Conservation (phyloP, 1,140 invertebrate genomes). For the Temnothorax longispinosus region DNA sequence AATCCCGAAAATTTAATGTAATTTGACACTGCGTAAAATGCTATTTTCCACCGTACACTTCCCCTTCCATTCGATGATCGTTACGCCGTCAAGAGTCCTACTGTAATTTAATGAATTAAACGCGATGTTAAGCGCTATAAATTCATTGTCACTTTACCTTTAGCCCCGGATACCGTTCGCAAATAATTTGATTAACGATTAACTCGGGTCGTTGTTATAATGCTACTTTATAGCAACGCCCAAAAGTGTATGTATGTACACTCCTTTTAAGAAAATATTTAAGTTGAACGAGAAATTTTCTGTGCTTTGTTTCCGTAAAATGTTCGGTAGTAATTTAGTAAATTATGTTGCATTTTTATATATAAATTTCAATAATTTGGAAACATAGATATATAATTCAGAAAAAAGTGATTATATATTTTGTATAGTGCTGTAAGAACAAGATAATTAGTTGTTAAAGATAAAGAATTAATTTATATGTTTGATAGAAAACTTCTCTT, state of each 20-base stretch:
- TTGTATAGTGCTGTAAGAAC: not conserved
- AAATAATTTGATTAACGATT: constrained; percentile 18
- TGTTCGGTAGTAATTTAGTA: not conserved
- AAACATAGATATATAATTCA: not conserved
- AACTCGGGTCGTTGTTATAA: not conserved
- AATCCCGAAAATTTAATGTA: constrained; percentile 54
- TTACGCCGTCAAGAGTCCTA: constrained; percentile 14
- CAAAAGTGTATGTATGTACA: not conserved
- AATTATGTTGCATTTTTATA: not conserved
- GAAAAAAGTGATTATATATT: not conserved
- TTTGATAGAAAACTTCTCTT: not conserved
- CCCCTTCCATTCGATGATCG: constrained; percentile 20
- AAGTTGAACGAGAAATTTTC: not conserved
- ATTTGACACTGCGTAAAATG: constrained; percentile 57
- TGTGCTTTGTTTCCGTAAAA: not conserved
- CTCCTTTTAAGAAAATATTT: not conserved
- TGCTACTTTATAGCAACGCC: not conserved
- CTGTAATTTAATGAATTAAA: constrained; percentile 53
- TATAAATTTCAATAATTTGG: not conserved
- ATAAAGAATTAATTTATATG: not conserved
- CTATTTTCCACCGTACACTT: constrained; percentile 20
- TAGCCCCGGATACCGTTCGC: constrained; percentile 1
- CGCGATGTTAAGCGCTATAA: constrained; percentile 47
- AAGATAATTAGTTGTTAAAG: not conserved
- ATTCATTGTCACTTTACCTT: constrained; percentile 39